Base-by-base conservation (phyloP, 2,797 vertebrate genomes). In the Falco rusticolus region DNA sequence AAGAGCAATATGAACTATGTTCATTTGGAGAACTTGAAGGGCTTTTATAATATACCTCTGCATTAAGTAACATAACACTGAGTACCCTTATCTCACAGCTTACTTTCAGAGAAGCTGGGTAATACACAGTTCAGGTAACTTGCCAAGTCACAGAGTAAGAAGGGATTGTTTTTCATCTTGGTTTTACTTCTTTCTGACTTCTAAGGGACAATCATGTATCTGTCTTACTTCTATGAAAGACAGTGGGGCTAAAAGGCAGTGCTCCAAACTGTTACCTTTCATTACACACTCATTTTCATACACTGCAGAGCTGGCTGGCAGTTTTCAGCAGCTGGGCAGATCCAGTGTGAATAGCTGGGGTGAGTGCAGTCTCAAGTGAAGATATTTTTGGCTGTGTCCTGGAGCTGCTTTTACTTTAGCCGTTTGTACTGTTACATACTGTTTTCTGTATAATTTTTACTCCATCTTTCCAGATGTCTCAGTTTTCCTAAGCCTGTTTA, bases 401-500 rank as follows among this genome's bases (percentile, higher is more conserved):
- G 34, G 37, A 91, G 43, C 34, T 93, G 39, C 56, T 82, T 83
- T 90, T 61, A 47, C 16, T 25, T 39, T n/a, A 83, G 50, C 48
- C 24, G 13, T 51, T 79, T 90, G 63, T 80, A n/a, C 48, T 71
- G 39, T 53, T 74, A 31, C 31, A 33, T 34, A 72, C 53, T 86
- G 31, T 79, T 76, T 81, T 77, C 34, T 54, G 26, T 34, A 15
- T 37, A 83, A 72, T 72, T 93, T 92, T 90, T 51, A 53, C 26
- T 85, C 53, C 33, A 21, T 71, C 66, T 82, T 94, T 87, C 83
- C 86, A 86, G 74, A 48, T 77, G 70, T 84, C 82, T 89, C 34
- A 18, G 39, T 63, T 94, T 84, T 93, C 89, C 83, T 84, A 68
- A 93, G 71, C 43, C 70, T 93, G 59, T 93, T 95, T 95, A 80